Conservation (phyloP, 2,797 vertebrate species). For the Taeniopygia guttata region DNA sequence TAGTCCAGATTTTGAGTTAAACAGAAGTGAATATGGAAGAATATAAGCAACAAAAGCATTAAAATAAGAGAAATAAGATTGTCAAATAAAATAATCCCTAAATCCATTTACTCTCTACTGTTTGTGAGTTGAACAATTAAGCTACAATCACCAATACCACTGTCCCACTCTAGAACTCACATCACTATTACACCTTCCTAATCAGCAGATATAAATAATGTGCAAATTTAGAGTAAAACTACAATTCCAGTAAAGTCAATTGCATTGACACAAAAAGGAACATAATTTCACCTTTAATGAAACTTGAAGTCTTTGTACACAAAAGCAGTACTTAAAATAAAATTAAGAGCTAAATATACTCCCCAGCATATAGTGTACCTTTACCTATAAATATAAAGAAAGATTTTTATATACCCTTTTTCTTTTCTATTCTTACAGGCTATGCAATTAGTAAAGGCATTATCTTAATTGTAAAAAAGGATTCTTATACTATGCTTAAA, state of each 20-base stretch:
- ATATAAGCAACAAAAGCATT: not conserved
- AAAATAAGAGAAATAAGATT: not conserved
- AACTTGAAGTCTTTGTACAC: not conserved
- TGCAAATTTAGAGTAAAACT: not conserved
- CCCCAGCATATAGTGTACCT: not conserved
- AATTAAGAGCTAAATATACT: not conserved
- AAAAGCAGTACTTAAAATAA: not conserved
- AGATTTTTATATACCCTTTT: not conserved
- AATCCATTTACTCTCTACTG: not conserved
- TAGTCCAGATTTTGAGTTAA: not conserved
- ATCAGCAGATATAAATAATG: not conserved
- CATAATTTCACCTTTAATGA: not conserved
- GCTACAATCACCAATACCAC: not conserved
- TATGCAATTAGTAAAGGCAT: not conserved
- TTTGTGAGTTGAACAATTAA: not conserved
- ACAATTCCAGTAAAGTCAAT: not conserved
- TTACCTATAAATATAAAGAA: not conserved
- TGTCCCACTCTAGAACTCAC: not conserved
- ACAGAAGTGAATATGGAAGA: not conserved
- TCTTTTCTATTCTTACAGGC: not conserved
- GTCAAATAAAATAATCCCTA: not conserved
- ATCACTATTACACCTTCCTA: not conserved
- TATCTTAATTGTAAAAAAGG: not conserved
- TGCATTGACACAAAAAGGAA: not conserved
- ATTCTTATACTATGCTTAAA: not conserved